Percentiles rank a stretch among this genome's conserved stretches.
These are phyloP conservation scores for Orchestia grillus DNA, from an alignment of 1,140 invertebrate species.

Conservation along the genomic window DNA sequence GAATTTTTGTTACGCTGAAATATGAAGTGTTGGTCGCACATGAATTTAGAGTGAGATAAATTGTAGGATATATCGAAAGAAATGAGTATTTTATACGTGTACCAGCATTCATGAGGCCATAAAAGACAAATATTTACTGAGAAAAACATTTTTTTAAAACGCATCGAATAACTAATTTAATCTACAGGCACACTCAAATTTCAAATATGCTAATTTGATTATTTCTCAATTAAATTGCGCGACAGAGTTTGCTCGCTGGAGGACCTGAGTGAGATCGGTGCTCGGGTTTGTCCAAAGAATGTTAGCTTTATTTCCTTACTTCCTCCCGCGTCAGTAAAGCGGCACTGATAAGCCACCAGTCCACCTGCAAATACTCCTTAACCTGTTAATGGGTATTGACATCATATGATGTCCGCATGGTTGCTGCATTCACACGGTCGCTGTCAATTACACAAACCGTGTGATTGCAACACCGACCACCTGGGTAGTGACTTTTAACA, in stretches of 20 bases:
- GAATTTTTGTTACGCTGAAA: background rate
- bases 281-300: background rate
- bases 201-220: background rate
- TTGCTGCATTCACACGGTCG: no score
- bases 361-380: no score
- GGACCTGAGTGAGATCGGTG: background rate
- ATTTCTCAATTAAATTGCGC: background rate
- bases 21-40: background rate
- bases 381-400: no score
- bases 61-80: background rate
- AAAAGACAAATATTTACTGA: background rate
- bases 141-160: background rate
- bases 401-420: no score
- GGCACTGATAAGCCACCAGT: background rate
- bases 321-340: background rate
- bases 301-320: background rate
- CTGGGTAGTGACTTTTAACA: no score
- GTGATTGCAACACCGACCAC: no score
- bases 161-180: background rate
- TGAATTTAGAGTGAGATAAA: background rate
- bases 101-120: background rate
- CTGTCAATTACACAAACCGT: no score
- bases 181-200: background rate
- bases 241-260: background rate
- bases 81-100: background rate